These are phyloP conservation scores for Xestia rhomboidea DNA, from an alignment of 2,888 invertebrate species.

Conservation along the genomic window DNA sequence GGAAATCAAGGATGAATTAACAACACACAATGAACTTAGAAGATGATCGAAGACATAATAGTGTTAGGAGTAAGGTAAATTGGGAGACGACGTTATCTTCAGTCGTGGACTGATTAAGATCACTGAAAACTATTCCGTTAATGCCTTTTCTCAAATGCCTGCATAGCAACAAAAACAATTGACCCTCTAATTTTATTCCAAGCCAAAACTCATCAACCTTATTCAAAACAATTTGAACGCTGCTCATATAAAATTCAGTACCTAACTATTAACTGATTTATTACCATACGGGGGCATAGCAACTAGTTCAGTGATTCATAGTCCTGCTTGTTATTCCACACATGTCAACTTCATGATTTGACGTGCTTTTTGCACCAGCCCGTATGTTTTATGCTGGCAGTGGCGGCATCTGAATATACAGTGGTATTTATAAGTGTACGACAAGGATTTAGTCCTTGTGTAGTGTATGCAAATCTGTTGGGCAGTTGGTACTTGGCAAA, in stretches of 20 bases:
- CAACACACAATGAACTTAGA: neutral
- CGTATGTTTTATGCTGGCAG: conserved; percentile 67
- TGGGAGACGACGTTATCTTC: neutral
- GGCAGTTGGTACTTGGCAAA: conserved; percentile 26
- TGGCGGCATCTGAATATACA: conserved; percentile 67
- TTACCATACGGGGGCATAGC: conserved; percentile 69
- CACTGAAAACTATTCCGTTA: neutral
- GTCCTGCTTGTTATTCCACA: conserved; percentile 69
- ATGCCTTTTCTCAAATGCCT: neutral
- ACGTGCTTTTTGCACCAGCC: conserved; percentile 72
- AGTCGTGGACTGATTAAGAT: neutral
- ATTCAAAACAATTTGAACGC: conserved; percentile 35
- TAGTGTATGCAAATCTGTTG: conserved; percentile 32
- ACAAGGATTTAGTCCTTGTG: conserved; percentile 41
- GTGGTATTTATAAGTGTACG: conserved; percentile 47
- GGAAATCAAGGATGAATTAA: neutral
- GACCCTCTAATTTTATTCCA: conserved; percentile 1
- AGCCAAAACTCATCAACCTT: conserved; percentile 28
- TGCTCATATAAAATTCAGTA: conserved; percentile 55
- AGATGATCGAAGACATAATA: neutral
- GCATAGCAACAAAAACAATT: conserved; percentile 8
- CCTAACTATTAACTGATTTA: conserved; percentile 60
- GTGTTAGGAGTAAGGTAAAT: neutral
- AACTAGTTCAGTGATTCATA: conserved; percentile 70
- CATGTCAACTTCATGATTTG: conserved; percentile 71